Conservation (phyloP, 1,140 invertebrate species). For the Philopotamus ludificatus region DNA sequence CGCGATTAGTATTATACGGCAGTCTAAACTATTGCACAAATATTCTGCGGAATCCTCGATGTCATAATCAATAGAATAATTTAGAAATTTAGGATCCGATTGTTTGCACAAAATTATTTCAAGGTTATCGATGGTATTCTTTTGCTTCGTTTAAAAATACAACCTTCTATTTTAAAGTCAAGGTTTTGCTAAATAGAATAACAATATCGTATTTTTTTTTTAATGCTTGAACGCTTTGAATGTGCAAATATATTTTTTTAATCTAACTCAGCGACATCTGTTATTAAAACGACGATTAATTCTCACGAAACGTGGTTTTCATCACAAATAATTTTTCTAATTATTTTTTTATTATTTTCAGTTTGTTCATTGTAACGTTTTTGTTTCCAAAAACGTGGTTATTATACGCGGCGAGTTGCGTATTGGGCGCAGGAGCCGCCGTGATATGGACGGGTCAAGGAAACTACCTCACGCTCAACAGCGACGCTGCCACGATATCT, state of each 20-base stretch:
- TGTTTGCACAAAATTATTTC: too few relatives aligned
- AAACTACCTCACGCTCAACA: conserved; percentile 90
- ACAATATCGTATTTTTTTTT: too few relatives aligned
- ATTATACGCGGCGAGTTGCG: conserved; percentile 78
- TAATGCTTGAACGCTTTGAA: too few relatives aligned
- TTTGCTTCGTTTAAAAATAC: too few relatives aligned
- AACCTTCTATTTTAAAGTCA: conserved; percentile 11
- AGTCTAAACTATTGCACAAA: too few relatives aligned
- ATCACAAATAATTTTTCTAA: neutral
- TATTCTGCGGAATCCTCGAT: too few relatives aligned
- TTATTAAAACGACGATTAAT: neutral
- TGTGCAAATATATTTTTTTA: neutral
- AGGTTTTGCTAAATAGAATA: conserved; percentile 10
- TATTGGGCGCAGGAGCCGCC: conserved; percentile 88
- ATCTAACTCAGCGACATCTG: neutral
- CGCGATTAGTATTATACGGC: too few relatives aligned
- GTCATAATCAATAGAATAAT: too few relatives aligned
- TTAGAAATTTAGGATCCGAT: too few relatives aligned
- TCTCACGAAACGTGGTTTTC: neutral
- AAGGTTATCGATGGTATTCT: too few relatives aligned
- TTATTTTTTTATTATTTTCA: conserved; percentile 47
- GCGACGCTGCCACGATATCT: conserved; percentile 80
- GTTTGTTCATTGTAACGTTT: conserved; percentile 79
- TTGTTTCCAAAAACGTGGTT: conserved; percentile 79
- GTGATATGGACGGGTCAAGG: conserved; percentile 91